Conservation (phyloP, 2,797 vertebrate species). For the Zonotrichia albicollis region DNA sequence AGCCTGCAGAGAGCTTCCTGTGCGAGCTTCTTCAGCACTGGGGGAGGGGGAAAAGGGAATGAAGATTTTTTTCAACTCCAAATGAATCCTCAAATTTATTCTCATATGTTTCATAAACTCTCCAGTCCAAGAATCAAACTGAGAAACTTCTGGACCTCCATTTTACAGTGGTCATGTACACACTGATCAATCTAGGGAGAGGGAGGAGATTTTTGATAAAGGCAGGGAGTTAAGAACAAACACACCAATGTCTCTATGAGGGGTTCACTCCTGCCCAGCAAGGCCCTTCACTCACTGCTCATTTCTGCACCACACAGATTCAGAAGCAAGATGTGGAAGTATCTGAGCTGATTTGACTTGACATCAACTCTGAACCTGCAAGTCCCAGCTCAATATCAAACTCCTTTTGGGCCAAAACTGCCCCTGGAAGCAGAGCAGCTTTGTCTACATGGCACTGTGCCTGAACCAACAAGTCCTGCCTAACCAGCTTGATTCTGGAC, state of each 20-base stretch:
- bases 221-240: not conserved
- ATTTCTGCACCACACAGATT: not conserved
- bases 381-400: not conserved
- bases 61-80: not conserved
- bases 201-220: not conserved
- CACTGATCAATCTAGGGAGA: not conserved
- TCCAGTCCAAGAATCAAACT: not conserved
- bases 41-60: not conserved
- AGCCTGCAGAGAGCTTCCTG: not conserved
- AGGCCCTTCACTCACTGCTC: not conserved
- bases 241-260: not conserved
- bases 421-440: not conserved
- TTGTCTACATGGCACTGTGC: not conserved
- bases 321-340: not conserved
- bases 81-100: not conserved
- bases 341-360: not conserved
- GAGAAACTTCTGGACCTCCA: not conserved
- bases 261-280: not conserved
- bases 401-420: not conserved
- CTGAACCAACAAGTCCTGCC: constrained; percentile 34
- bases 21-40: not conserved
- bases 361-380: not conserved
- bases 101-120: not conserved
- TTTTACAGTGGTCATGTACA: not conserved
- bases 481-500: not conserved